A percentile compares a stretch with the other conserved stretches of the same genome.
Conservation (phyloP, 2,797 vertebrate genomes). For the Urosaurus nigricauda region DNA sequence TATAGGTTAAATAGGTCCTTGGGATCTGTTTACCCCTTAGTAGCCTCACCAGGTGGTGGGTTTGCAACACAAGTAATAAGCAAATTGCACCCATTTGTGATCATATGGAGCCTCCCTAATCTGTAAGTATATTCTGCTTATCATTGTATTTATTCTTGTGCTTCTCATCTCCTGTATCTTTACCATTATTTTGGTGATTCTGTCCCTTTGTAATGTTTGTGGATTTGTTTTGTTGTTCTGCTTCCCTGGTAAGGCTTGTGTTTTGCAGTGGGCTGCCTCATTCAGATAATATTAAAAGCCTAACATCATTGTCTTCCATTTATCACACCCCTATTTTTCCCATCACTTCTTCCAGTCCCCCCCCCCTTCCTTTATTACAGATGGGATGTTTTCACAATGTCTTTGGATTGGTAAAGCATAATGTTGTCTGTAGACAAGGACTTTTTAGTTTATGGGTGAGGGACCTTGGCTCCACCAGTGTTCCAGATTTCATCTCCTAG, state of each 20-base stretch:
- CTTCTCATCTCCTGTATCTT: background rate
- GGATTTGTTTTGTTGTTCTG: background rate
- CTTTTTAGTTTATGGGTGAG: too few species aligned
- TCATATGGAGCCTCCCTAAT: background rate
- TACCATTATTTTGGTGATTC: background rate
- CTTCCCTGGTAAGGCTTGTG: background rate
- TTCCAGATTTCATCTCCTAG: too few species aligned
- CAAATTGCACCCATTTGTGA: background rate
- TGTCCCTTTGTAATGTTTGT: background rate
- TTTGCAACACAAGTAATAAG: background rate
- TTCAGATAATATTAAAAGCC: background rate
- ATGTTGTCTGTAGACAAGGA: too few species aligned
- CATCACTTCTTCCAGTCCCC: background rate
- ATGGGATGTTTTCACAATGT: background rate
- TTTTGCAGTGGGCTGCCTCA: background rate
- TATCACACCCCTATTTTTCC: background rate
- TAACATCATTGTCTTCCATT: background rate
- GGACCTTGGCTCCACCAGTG: too few species aligned
- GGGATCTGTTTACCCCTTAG: background rate
- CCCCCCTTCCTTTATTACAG: too few species aligned
- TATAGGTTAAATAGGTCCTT: background rate
- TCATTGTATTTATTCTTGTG: background rate
- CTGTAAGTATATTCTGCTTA: background rate
- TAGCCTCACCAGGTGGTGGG: background rate
- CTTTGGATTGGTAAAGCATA: background rate